Evolutionary conservation across 2,113 vertebrate genomes (phyloP).

Genomic region (Phoxinus phoxinus): DNA sequence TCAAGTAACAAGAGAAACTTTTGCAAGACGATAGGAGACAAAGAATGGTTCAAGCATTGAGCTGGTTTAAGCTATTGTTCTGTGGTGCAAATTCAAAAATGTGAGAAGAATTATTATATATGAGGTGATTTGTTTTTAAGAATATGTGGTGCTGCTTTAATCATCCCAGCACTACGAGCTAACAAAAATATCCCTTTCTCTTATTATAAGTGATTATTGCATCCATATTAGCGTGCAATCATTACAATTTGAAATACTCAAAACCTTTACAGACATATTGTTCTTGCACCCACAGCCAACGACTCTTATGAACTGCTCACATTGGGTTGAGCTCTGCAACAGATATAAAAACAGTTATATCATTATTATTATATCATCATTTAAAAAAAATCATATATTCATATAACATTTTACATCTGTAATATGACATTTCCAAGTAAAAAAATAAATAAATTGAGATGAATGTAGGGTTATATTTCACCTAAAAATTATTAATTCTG

Average conservation of each 20-base stretch:
- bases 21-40: slow-evolving; percentile 22
- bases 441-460: too few species aligned
- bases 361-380: background rate
- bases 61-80: slow-evolving; percentile 17
- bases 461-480: too few species aligned
- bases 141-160: background rate
- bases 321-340: slow-evolving; percentile 58
- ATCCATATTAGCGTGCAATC: slow-evolving; percentile 32
- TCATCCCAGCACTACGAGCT: slow-evolving; percentile 7
- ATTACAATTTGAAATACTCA: slow-evolving; percentile 16
- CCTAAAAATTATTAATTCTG: too few species aligned
- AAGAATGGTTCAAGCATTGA: slow-evolving; percentile 5
- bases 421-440: background rate
- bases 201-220: slow-evolving; percentile 30
- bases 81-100: slow-evolving; percentile 22
- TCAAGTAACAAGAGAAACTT: slow-evolving; percentile 55
- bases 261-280: background rate
- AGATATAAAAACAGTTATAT: background rate
- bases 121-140: slow-evolving; percentile 4
- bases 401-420: background rate
- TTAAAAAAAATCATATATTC: background rate
- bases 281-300: background rate
- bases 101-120: slow-evolving; percentile 5
- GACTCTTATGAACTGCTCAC: slow-evolving; percentile 68
- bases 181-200: slow-evolving; percentile 14